phyloP scores from a whole-genome alignment of 2,797 vertebrate species.

The Myotis daubentonii region DNA sequence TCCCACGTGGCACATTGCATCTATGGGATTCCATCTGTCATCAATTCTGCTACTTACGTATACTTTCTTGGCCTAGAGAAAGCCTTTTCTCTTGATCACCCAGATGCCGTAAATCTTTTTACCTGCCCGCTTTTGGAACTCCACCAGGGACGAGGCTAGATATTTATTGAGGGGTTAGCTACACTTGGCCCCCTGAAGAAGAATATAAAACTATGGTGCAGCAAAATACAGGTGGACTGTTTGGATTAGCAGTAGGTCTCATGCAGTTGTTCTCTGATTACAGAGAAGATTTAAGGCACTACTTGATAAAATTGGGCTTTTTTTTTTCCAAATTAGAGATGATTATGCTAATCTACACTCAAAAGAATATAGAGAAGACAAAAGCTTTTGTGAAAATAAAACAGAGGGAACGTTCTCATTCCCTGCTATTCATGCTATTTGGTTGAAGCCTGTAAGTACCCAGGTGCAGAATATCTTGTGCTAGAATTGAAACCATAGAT shows the following conservation, averaged over 20 bases:
- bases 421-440: constrained; percentile 96
- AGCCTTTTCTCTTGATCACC: constrained; percentile 95
- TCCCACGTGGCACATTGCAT: constrained; percentile 98
- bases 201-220: constrained; percentile 97
- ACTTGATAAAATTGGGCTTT: constrained; percentile 95
- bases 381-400: constrained; percentile 98
- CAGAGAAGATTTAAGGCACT: constrained; percentile 95
- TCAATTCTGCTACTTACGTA: constrained; percentile 98
- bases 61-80: constrained; percentile 98
- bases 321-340: constrained; percentile 98
- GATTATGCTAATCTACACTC: constrained; percentile 96
- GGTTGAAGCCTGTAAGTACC: constrained; percentile 94
- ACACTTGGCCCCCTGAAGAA: constrained; percentile 94
- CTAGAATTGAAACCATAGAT: constrained; percentile 95
- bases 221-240: constrained; percentile 96
- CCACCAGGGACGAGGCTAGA: constrained; percentile 97
- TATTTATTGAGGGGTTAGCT: constrained; percentile 98
- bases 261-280: constrained; percentile 98
- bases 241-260: constrained; percentile 95
- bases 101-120: constrained; percentile 94
- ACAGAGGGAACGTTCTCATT: constrained; percentile 99
- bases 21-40: constrained; percentile 97
- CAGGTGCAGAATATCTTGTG: constrained; percentile 98
- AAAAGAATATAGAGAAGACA: constrained; percentile 95
- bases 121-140: constrained; percentile 96